Percentiles rank a stretch among this genome's conserved stretches.
Evolutionary conservation across 1,140 invertebrate species (phyloP).

Genomic region (Drosophila repleta): DNA sequence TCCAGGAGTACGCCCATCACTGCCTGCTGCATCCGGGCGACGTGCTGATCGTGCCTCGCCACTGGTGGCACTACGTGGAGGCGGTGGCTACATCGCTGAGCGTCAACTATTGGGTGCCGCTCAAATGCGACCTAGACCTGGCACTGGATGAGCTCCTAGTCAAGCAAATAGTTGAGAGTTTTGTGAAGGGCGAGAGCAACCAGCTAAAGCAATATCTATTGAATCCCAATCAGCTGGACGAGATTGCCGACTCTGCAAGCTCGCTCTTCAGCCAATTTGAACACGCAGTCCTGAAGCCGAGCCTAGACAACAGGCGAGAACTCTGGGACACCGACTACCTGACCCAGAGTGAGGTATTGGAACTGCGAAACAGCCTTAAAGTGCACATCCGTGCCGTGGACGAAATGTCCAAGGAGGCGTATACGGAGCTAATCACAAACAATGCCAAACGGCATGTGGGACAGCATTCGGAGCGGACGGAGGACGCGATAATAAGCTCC

Average conservation of each 20-base stretch:
- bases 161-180: constrained; percentile 73
- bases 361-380: constrained; percentile 6
- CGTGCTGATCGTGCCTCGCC: constrained; percentile 93
- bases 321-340: constrained; percentile 55
- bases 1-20: constrained; percentile 80
- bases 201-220: constrained; percentile 57
- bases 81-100: constrained; percentile 90
- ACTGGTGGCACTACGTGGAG: constrained; percentile 99
- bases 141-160: constrained; percentile 76
- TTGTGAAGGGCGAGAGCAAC: constrained; percentile 51
- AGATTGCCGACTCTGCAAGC: constrained; percentile 43
- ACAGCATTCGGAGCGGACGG: neutral
- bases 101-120: constrained; percentile 94
- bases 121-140: constrained; percentile 85
- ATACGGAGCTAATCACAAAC: constrained; percentile 21
- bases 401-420: constrained; percentile 51
- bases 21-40: constrained; percentile 92
- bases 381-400: constrained; percentile 25
- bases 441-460: constrained; percentile 36
- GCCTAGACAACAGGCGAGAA: constrained; percentile 10
- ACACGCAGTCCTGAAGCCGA: constrained; percentile 42
- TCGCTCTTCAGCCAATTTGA: constrained; percentile 57
- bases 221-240: constrained; percentile 76
- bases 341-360: constrained; percentile 8
- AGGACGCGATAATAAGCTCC: constrained; percentile 37